Base-by-base conservation (phyloP, 2,888 invertebrate species). In the Hypselothyrea guttata region DNA sequence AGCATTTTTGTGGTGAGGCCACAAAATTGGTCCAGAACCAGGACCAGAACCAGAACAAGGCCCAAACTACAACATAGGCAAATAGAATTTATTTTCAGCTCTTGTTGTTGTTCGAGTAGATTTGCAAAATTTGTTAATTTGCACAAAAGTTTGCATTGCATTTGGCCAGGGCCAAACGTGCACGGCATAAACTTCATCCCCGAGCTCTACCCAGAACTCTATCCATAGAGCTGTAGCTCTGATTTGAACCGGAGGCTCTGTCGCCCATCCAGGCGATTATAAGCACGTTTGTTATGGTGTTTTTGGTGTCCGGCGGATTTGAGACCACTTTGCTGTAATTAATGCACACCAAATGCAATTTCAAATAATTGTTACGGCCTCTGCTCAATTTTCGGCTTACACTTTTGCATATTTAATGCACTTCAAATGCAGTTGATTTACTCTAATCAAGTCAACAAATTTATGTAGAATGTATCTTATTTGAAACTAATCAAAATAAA, bases 111-210 rank as follows among this genome's bases (percentile, higher is more conserved):
- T 42, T 7, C 37, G 30, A 65, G 51, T 55, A 48, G 54, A 59
- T 75, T 75, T 60, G 62, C 22, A 60, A 78, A 85, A 84, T 79
- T 79, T 84, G 79, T 83, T 84, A 82, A 84, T 84, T 84, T 82
- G 78, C 65, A 56, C 63, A 84, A 79, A 79, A 79, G 83, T 71
- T 86, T 77, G 82, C 65, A 72, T 49, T 61, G 76, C 69, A 79
- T 76, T 84, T 72, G 82, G 46, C 56, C 57, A 22, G 40, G 53
- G 60, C 79, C 62, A 22, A 22, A 82, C 85, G 78, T 78, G 78
- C 60, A 75, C 53, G 64, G 83, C 85, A 79, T 82, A 74, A 73
- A 53, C 22, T 22, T n/a, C n/a, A n/a, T n/a, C n/a, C n/a, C n/a
- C n/a, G n/a, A 22, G 22, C 5, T 4, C 22, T 2, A 22, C 22